Percentiles rank a stretch among this genome's conserved stretches.
phyloP scores from a whole-genome alignment of 1,140 invertebrate species.

The Lutraria rhynchaena region DNA sequence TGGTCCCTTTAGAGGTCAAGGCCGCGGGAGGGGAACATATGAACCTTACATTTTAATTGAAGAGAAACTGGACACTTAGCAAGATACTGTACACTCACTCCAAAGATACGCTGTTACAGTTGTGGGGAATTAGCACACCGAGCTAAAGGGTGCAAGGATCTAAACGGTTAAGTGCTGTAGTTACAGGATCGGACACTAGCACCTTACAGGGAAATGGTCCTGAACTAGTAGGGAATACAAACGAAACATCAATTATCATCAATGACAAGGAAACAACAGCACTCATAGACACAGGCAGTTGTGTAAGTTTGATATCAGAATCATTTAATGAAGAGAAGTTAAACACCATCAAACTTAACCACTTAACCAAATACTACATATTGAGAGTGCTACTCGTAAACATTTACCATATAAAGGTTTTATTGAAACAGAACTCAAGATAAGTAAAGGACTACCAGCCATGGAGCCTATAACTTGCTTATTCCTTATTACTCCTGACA shows the following conservation, averaged over 20 bases:
- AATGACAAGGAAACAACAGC: slow-evolving; percentile 1
- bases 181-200: not conserved
- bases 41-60: not conserved
- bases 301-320: slow-evolving; percentile 40
- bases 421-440: slow-evolving; percentile 22
- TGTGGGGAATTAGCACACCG: not conserved
- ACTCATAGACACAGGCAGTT: no score
- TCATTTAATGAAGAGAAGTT: slow-evolving; percentile 30
- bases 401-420: slow-evolving; percentile 43
- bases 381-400: slow-evolving; percentile 48
- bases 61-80: not conserved
- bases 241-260: not conserved
- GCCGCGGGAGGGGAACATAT: not conserved
- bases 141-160: not conserved
- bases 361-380: slow-evolving; percentile 31
- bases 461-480: not conserved
- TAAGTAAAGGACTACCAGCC: not conserved
- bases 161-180: slow-evolving; percentile 11
- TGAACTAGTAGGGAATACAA: not conserved
- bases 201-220: not conserved
- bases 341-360: not conserved
- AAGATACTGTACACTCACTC: not conserved
- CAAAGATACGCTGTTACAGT: no score
- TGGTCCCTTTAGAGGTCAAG: not conserved
- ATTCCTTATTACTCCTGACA: not conserved